Conservation (phyloP, 2,888 invertebrate species). For the Isoperla grammatica region DNA sequence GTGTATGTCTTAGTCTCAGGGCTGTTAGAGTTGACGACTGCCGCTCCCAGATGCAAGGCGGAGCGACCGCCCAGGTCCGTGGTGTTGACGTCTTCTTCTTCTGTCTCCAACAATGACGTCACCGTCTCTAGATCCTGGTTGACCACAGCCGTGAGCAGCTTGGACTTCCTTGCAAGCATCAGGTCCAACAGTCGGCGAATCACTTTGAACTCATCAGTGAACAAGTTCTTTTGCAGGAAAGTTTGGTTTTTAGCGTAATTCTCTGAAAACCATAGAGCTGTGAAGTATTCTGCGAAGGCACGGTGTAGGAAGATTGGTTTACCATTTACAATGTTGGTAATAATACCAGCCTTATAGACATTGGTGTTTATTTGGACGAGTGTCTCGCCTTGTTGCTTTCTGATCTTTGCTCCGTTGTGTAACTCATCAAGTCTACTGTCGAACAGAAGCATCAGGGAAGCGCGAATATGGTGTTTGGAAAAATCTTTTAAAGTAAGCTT, state of each 20-base stretch:
- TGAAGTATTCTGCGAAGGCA: conserved; percentile 25
- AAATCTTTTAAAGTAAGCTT: too few species aligned
- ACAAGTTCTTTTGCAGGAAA: conserved; percentile 11
- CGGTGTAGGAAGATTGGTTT: conserved; percentile 22
- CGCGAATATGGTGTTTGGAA: neutral
- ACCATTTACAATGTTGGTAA: conserved; percentile 6
- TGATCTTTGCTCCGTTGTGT: neutral
- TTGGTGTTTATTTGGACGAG: too few species aligned
- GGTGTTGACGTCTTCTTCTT: conserved; percentile 10
- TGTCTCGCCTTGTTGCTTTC: too few species aligned
- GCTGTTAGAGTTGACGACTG: too few species aligned
- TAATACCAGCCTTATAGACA: conserved; percentile 19
- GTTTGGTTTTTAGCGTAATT: conserved; percentile 6
- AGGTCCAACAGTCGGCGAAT: conserved; percentile 21
- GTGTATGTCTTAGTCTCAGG: too few species aligned
- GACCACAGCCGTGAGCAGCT: conserved; percentile 19
- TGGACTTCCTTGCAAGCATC: conserved; percentile 8
- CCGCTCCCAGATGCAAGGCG: conserved; percentile 19
- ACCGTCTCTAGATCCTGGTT: conserved; percentile 7
- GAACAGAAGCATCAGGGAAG: neutral
- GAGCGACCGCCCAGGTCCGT: conserved; percentile 21
- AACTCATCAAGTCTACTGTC: neutral
- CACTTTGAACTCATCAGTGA: conserved; percentile 9
- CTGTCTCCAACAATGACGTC: neutral
- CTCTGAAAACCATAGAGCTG: conserved; percentile 20